A percentile compares a stretch with the other conserved stretches of the same genome.
Conservation (phyloP, 2,888 invertebrate species). For the Drosophila maculinotata region DNA sequence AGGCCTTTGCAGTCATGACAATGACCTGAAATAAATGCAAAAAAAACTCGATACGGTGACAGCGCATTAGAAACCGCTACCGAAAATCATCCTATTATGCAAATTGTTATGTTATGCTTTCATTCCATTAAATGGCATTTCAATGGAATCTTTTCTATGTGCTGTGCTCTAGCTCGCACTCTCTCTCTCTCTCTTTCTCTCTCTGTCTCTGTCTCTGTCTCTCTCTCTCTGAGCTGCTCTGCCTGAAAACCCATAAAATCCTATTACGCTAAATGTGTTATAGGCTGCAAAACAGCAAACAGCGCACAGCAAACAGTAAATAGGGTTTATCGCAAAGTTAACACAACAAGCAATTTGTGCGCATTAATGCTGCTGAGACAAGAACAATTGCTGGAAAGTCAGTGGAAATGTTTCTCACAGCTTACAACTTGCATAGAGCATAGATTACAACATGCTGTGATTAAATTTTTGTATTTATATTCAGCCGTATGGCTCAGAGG, state of each 20-base stretch:
- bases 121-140: conserved; percentile 50
- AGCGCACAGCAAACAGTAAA: conserved; percentile 42
- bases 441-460: conserved; percentile 2
- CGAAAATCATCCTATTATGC: conserved; percentile 72
- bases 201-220: background rate
- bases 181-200: background rate
- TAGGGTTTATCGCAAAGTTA: conserved; percentile 50
- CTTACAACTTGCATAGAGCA: conserved; percentile 7
- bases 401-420: conserved; percentile 3
- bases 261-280: conserved; percentile 57
- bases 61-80: conserved; percentile 37
- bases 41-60: conserved; percentile 32
- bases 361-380: conserved; percentile 40
- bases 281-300: conserved; percentile 27
- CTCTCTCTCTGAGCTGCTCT: background rate
- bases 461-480: conserved; percentile 21
- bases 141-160: conserved; percentile 31
- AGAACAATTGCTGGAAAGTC: conserved; percentile 6
- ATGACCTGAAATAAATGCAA: conserved; percentile 30
- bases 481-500: background rate
- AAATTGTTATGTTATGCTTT: conserved; percentile 71
- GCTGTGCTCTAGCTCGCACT: too few species aligned
- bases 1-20: conserved; percentile 41
- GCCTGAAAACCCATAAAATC: conserved; percentile 56
- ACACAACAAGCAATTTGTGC: conserved; percentile 62